Percentiles rank a stretch among this genome's conserved stretches.
These are phyloP conservation scores for Zhengitettix transpicula DNA, from an alignment of 2,888 invertebrate genomes.

Conservation along the genomic window DNA sequence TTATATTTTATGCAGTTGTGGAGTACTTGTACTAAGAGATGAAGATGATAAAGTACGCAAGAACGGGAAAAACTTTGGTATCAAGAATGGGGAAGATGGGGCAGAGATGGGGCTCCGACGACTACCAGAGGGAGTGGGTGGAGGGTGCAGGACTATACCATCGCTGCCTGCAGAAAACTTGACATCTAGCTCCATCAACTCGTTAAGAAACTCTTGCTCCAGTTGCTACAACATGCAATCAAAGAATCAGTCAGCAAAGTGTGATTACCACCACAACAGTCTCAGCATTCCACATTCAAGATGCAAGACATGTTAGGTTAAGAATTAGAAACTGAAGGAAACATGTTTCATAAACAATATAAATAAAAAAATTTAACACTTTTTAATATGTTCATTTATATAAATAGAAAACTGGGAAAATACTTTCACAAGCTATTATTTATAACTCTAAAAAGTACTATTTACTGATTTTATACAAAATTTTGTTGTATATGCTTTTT, in stretches of 20 bases:
- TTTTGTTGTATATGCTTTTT: no score
- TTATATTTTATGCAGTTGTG: not conserved
- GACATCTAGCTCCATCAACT: conserved; percentile 27
- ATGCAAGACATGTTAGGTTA: no score
- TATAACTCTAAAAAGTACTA: no score
- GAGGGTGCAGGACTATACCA: not conserved
- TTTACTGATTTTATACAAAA: no score
- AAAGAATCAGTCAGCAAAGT: not conserved
- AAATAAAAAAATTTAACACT: no score
- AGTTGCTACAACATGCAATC: conserved; percentile 31
- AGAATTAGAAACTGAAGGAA: no score
- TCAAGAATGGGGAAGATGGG: not conserved
- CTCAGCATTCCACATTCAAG: no score
- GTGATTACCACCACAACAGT: no score
- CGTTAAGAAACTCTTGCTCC: conserved; percentile 31
- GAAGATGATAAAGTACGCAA: not conserved
- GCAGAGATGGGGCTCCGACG: not conserved
- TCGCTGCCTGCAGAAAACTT: conserved; percentile 3
- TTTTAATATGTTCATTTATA: no score
- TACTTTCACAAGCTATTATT: no score
- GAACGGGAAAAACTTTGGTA: not conserved
- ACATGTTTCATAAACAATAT: no score
- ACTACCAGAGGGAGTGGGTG: not conserved
- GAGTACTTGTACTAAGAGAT: not conserved
- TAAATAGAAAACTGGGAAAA: no score